Conservation (phyloP, 2,888 invertebrate genomes). For the Endotricha flammealis region DNA sequence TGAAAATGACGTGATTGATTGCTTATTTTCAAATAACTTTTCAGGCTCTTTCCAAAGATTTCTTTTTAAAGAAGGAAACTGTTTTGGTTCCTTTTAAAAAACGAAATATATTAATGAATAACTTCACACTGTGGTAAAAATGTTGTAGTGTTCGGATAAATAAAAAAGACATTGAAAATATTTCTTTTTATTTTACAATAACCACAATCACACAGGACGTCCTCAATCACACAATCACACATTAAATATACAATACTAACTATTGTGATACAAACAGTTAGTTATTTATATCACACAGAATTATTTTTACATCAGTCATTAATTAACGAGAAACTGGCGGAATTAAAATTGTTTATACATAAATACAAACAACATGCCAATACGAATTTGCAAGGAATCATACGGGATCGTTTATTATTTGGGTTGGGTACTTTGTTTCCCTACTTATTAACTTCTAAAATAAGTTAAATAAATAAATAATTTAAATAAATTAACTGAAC, state of each 20-base stretch:
- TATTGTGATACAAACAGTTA: slow-evolving; percentile 63
- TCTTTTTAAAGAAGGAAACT: too few species aligned
- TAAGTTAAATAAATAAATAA: slow-evolving; percentile 76
- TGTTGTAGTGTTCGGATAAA: too few species aligned
- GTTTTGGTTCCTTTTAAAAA: too few species aligned
- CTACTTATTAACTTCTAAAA: slow-evolving; percentile 65
- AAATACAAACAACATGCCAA: slow-evolving; percentile 47
- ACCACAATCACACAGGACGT: slow-evolving; percentile 75
- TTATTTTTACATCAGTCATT: slow-evolving; percentile 74
- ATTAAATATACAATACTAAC: slow-evolving; percentile 67
- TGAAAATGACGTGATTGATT: too few species aligned
- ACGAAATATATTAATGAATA: too few species aligned
- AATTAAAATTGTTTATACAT: slow-evolving; percentile 42
- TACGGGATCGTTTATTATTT: slow-evolving; percentile 28
- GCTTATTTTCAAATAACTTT: too few species aligned
- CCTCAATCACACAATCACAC: slow-evolving; percentile 69
- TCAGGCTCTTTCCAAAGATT: too few species aligned
- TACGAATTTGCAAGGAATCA: slow-evolving; percentile 30
- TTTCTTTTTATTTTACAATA: slow-evolving; percentile 64
- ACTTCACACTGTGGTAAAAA: too few species aligned
- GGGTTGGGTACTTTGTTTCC: slow-evolving; percentile 31
- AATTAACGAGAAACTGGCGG: slow-evolving; percentile 62
- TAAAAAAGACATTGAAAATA: slow-evolving; percentile 25
- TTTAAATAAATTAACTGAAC: slow-evolving; percentile 69
- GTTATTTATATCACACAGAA: slow-evolving; percentile 67